Base-by-base conservation (phyloP, 2,888 invertebrate species). In the Platynereis dumerilii region DNA sequence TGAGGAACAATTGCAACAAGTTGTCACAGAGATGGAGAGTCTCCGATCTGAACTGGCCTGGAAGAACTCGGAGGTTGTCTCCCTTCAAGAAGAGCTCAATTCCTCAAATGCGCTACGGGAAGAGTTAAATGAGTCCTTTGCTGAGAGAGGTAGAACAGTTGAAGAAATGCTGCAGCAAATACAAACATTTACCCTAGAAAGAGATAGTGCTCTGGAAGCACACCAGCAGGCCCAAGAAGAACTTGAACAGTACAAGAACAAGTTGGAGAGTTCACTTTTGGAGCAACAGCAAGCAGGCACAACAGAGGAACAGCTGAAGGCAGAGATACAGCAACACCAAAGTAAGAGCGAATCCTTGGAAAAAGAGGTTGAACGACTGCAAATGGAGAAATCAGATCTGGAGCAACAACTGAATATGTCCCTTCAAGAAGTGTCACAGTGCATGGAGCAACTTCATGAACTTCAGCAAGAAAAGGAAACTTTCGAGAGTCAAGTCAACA, bases 91-190 rank as follows among this genome's bases (percentile, higher is more conserved):
- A 52, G 10, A 52, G n/a, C 20, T 52, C 17, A 17, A 52, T 20
- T 3, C 39, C 15, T 26, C 54, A 17, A 55, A 54, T 17, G 22
- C 53, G 10, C 29, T n/a, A 17, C 54, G 53, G 34, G 17, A 39
- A 24, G 61, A 61, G 20, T 54, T 54, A 27, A 39, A 61, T n/a
- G 27, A 60, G 15, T 52, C 28, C 5, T 15, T 60, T 5, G 12
- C 22, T 12, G 60, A 28, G 12, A 10, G 20, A n/a, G 27, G 22
- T 1, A 12, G 12, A 5, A 34, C 34, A 7, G 34, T 34, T 5
- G 7, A 34, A 34, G 34, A 34, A 34, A 34, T 34, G 34, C 34
- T 34, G 34, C 34, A 34, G 12, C 34, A 34, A 34, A 34, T 34
- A 7, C 7, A 34, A 12, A 12, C 34, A 34, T 12, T 34, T 12